Evolutionary conservation across 1,140 invertebrate genomes (phyloP).

Genomic region (Heliconius hewitsoni): DNA sequence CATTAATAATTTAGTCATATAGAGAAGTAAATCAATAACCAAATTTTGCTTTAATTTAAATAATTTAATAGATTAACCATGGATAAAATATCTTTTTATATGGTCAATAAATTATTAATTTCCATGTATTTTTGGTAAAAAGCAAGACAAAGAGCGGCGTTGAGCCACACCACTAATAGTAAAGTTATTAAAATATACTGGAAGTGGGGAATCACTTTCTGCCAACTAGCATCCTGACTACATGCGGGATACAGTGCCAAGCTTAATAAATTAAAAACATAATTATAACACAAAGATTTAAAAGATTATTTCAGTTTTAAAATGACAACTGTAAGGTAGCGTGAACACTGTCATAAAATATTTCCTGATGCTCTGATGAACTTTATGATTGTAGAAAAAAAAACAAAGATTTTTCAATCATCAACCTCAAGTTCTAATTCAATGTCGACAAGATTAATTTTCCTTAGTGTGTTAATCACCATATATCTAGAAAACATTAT

Average conservation of each 20-base stretch:
- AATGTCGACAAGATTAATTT: constrained; percentile 86
- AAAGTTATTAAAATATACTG: too few relatives aligned
- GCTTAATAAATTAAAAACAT: background rate
- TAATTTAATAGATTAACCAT: background rate
- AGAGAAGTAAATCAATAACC: background rate
- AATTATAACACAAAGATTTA: background rate
- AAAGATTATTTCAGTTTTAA: background rate
- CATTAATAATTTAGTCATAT: background rate
- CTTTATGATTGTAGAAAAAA: too few relatives aligned
- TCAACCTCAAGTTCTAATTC: constrained; percentile 89
- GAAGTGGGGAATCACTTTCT: too few relatives aligned
- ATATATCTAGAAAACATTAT: constrained; percentile 95
- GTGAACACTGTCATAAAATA: background rate
- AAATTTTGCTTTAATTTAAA: background rate
- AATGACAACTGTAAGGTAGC: background rate
- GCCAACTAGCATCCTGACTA: too few relatives aligned
- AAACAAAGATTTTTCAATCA: constrained; percentile 62
- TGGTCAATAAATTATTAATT: too few relatives aligned
- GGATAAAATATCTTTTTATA: background rate
- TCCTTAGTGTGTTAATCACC: constrained; percentile 91
- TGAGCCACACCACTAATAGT: too few relatives aligned
- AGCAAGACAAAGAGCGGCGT: too few relatives aligned
- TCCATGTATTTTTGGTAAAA: too few relatives aligned
- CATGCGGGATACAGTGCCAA: too few relatives aligned
- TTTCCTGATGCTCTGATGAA: background rate